phyloP scores from a whole-genome alignment of 2,113 vertebrate species.

The Neodontobutis hainanensis region DNA sequence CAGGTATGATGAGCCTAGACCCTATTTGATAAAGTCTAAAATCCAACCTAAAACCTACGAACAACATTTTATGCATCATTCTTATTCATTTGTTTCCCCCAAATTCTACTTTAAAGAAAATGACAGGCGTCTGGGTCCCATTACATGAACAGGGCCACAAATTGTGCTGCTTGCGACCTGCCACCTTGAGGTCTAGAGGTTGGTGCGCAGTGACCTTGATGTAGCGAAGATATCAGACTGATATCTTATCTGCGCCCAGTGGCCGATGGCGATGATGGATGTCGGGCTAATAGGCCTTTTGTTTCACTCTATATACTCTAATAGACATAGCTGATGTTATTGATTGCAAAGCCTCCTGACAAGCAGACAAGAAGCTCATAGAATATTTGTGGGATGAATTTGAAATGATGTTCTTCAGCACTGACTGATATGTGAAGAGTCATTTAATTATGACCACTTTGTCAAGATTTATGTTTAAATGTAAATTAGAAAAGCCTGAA shows the following conservation, averaged over 20 bases:
- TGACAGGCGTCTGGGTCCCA: slow-evolving; percentile 36
- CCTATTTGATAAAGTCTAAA: slow-evolving; percentile 3
- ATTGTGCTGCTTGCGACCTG: slow-evolving; percentile 29
- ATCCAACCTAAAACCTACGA: too few relatives aligned
- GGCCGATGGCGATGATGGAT: slow-evolving; percentile 25
- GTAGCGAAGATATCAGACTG: slow-evolving; percentile 16
- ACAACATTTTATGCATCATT: neutral
- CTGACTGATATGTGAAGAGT: too few relatives aligned
- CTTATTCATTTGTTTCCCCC: slow-evolving; percentile 15
- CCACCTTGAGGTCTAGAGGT: slow-evolving; percentile 28
- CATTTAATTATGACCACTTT: too few relatives aligned
- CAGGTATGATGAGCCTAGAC: neutral
- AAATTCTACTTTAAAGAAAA: slow-evolving; percentile 14
- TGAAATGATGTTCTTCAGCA: neutral
- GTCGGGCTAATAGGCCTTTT: slow-evolving; percentile 15
- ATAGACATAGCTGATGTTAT: slow-evolving; percentile 5
- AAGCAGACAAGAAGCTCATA: neutral
- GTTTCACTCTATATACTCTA: slow-evolving; percentile 21
- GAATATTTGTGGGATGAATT: neutral
- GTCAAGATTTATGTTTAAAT: too few relatives aligned
- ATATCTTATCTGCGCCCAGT: slow-evolving; percentile 25
- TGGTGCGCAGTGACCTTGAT: slow-evolving; percentile 23
- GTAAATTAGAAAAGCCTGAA: too few relatives aligned
- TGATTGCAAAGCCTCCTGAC: slow-evolving; percentile 11
- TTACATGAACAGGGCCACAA: slow-evolving; percentile 16